These are phyloP conservation scores for Lophochroa leadbeateri DNA, from an alignment of 2,113 vertebrate species.

Conservation along the genomic window DNA sequence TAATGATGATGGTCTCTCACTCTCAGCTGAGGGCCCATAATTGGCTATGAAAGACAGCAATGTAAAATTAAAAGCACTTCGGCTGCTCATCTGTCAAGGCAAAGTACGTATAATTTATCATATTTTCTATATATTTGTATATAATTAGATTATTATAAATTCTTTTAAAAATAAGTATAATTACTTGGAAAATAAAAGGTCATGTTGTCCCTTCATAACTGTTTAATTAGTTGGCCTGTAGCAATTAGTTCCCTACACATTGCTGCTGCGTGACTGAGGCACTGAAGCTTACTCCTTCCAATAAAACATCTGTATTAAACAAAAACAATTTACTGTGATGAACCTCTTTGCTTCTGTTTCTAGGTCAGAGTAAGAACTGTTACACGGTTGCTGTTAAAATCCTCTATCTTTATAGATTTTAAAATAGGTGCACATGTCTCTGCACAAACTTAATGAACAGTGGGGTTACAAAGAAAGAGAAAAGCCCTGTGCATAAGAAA, in stretches of 20 bases:
- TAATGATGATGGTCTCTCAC: constrained; percentile 2
- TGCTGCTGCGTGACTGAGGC: neutral
- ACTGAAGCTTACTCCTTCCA: neutral
- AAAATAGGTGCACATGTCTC: neutral
- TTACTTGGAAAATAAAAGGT: neutral
- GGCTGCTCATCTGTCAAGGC: neutral
- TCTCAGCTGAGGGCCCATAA: constrained; percentile 1
- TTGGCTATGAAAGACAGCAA: neutral
- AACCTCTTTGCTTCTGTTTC: neutral
- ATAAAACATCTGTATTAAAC: neutral
- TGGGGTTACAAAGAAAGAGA: neutral
- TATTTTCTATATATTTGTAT: neutral
- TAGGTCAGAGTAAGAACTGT: neutral
- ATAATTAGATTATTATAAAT: neutral
- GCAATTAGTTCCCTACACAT: neutral
- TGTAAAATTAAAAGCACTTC: neutral
- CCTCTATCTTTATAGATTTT: neutral
- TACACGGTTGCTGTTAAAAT: neutral
- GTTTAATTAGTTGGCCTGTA: constrained; percentile 22
- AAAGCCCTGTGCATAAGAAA: neutral
- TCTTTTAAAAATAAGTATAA: neutral
- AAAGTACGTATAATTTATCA: neutral
- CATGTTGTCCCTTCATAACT: neutral
- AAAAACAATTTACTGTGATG: neutral
- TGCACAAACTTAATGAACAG: neutral